A percentile compares a stretch with the other conserved stretches of the same genome.
These are phyloP conservation scores for Elephantulus edwardii DNA, from an alignment of 2,113 vertebrate species.

Conservation along the genomic window DNA sequence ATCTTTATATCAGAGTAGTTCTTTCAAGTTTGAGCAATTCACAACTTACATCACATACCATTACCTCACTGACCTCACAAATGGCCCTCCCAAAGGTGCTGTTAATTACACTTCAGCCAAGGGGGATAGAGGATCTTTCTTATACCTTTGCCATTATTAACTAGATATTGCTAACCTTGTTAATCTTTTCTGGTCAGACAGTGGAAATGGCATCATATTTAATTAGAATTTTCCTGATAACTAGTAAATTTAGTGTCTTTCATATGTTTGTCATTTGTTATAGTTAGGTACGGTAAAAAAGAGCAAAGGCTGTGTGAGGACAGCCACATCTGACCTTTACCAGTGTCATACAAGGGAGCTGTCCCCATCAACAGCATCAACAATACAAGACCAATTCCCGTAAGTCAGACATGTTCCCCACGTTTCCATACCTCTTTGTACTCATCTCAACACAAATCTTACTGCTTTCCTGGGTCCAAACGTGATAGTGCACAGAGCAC, in stretches of 20 bases:
- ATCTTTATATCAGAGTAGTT: constrained; percentile 31
- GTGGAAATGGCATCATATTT: constrained; percentile 18
- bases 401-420: too few relatives aligned
- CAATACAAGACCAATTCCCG: too few relatives aligned
- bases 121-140: neutral
- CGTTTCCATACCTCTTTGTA: too few relatives aligned
- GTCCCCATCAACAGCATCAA: too few relatives aligned
- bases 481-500: too few relatives aligned
- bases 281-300: too few relatives aligned
- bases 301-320: too few relatives aligned
- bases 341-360: too few relatives aligned
- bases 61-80: neutral
- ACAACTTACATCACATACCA: neutral
- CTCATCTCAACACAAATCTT: too few relatives aligned
- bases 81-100: neutral
- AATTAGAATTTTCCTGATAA: constrained; percentile 34
- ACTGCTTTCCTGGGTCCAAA: too few relatives aligned
- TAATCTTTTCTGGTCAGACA: neutral
- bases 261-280: neutral
- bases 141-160: neutral
- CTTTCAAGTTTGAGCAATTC: neutral
- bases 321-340: too few relatives aligned
- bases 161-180: constrained; percentile 7
- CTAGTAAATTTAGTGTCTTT: neutral
- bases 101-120: neutral